Evolutionary conservation across 2,888 invertebrate genomes (phyloP), one percentile per base, ranked within the genome.

Genomic region (Psylliodes chrysocephalus): DNA sequence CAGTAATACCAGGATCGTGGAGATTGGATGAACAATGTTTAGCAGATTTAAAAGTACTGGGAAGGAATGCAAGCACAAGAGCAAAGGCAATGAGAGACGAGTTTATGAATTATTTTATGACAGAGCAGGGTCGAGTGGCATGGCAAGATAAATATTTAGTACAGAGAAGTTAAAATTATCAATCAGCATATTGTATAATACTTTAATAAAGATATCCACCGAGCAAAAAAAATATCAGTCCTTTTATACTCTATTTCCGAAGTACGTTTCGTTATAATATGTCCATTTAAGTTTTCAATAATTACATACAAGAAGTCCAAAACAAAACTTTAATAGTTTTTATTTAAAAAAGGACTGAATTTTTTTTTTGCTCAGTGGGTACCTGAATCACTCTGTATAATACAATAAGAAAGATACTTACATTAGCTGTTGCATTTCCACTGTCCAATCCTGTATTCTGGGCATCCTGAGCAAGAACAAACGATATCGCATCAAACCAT

Each of bases 381-480:
- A 46, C 17, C 46, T 46, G 19, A 3, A 25, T 12, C 19, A 22
- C 8, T 22, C 22, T n/a, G 25, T 25, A 25, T 25, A 25, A 25
- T 25, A 25, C 7, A 25, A 25, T 38, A 53, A 53, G 18, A 53
- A 38, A 53, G 7, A 53, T 53, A 53, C 53, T 53, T 19, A 35
- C 53, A 12, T 54, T 14, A 25, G 25, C 1, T 15, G 42, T 42
- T 54, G 42, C 25, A 54, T 42, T 54, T 28, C 42, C 42, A 40
- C 42, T 54, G 42, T 10, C 54, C 54, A 42, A 6, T 42, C 40
- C 42, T 12, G 14, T 54, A 28, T 40, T 54, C 15, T 19, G 42
- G 42, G 63, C 70, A 71, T 72, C 57, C 67, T 67, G 71, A 57
- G n/a, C n/a, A n/a, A n/a, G n/a, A 51, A 71, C 55, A 68, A 71